phyloP scores from a whole-genome alignment of 2,113 vertebrate genomes.

The human (Homo sapiens) region GRCh38 chr21:10607501-10608000 shows the following conservation, averaged over 20 bases:
- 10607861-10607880: too few species aligned
- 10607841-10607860: too few species aligned
- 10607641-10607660: background rate
- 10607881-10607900: too few species aligned
- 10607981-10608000: too few species aligned
- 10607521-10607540: background rate
- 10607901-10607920: too few species aligned
- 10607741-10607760: background rate
- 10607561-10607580: background rate
- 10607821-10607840: too few species aligned
- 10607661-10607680: conserved; percentile 5
- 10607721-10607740: background rate
- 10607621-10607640: background rate
- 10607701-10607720: background rate
- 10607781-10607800: background rate
- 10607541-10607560: background rate
- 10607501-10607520: background rate
- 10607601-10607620: background rate
- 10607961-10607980: too few species aligned
- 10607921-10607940: too few species aligned
- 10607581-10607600: too few species aligned
- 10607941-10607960: too few species aligned
- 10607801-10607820: too few species aligned
- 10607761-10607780: background rate
- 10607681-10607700: background rate